Evolutionary conservation across 2,797 vertebrate species (phyloP), one percentile per base, ranked within the genome.

Genomic region (Anomalospiza imberbis): DNA sequence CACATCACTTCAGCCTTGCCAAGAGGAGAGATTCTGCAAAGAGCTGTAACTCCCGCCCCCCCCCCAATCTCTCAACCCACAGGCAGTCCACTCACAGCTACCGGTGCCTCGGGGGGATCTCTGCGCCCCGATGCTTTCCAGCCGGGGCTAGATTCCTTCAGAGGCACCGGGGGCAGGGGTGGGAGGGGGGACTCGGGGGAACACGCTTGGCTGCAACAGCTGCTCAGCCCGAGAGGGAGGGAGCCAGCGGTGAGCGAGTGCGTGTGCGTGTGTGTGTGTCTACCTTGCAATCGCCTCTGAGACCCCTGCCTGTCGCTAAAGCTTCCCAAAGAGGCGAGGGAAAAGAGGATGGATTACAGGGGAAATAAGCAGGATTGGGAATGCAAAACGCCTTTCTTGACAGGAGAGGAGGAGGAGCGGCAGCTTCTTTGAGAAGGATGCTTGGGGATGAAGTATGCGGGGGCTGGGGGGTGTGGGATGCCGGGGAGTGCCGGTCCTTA

Each of bases 401-500:
- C 4, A 14, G 36, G 51, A 50, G 34, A 70, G 29, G 26, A 60
- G 29, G 32, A 63, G 70, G 38, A 68, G 29, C 6, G 22, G 48
- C 63, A 61, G 36, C 48, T 51, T 17, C 10, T n/a, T n/a, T n/a
- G 17, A 25, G 40, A 65, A 63, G 34, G 53, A 24, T 54, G 34
- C 66, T 34, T 2, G 53, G 17, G 53, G 26, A 36, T n/a, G 66
- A 34, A 83, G 45, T 13, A 15, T 17, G n/a, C 9, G 15, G 48
- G 7, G 88, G 51, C 25, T 20, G 79, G 62, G 6, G 7, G 13
- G 53, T 32, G 15, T 2, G 81, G 75, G 85, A 79, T 62, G 91
- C 88, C 51, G 62, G 70, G 81, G 75, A 84, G 77, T 62, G 91
- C 88, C 51, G 62, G 70, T 77, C 92, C 98, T 98, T 98, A 99